Conservation (phyloP, 2,888 invertebrate genomes). For the Anodontia alba region DNA sequence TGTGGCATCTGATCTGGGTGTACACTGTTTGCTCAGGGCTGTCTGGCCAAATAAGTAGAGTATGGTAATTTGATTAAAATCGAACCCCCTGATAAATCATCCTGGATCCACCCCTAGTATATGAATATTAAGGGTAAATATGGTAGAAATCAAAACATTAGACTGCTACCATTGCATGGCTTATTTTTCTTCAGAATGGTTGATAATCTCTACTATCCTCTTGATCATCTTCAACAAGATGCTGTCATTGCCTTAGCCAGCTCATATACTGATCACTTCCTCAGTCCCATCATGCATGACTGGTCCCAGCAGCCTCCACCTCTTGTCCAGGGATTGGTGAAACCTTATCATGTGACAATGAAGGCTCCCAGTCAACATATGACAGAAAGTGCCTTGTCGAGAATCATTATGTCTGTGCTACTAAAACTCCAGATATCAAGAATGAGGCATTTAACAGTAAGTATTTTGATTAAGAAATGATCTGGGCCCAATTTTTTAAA, state of each 20-base stretch:
- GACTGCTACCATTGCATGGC: too few relatives aligned
- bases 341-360: slow-evolving; percentile 78
- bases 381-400: slow-evolving; percentile 87
- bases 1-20: too few relatives aligned
- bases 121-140: too few relatives aligned
- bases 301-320: slow-evolving; percentile 84
- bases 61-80: too few relatives aligned
- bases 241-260: slow-evolving; percentile 87
- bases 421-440: slow-evolving; percentile 88
- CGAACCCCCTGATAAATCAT: too few relatives aligned
- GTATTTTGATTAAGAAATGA: too few relatives aligned
- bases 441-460: slow-evolving; percentile 90
- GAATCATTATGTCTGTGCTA: slow-evolving; percentile 87
- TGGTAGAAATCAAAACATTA: too few relatives aligned
- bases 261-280: slow-evolving; percentile 77
- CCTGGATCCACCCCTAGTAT: too few relatives aligned
- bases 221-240: slow-evolving; percentile 86
- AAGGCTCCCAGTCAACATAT: slow-evolving; percentile 56
- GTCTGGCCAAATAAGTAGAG: too few relatives aligned
- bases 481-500: too few relatives aligned
- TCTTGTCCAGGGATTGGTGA: slow-evolving; percentile 86
- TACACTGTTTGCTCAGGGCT: too few relatives aligned
- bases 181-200: slow-evolving; percentile 80
- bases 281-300: slow-evolving; percentile 82
- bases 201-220: slow-evolving; percentile 83